phyloP scores from a whole-genome alignment of 2,113 vertebrate species.

The Myiozetetes cayanensis region DNA sequence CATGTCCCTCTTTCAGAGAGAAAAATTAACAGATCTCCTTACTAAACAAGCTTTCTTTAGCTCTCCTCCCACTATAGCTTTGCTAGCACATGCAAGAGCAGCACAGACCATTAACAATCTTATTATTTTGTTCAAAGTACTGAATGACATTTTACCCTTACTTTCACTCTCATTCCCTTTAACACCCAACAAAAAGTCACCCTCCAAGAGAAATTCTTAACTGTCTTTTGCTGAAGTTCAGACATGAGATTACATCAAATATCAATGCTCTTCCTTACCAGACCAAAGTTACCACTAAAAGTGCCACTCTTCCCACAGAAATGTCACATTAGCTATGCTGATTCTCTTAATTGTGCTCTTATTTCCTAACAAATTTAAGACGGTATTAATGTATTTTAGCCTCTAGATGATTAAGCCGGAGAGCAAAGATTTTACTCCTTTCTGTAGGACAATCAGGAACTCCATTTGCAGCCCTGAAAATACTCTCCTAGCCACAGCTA shows the following conservation, averaged over 20 bases:
- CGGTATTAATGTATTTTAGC: background rate
- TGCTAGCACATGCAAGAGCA: background rate
- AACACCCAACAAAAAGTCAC: background rate
- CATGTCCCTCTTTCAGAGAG: background rate
- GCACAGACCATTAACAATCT: background rate
- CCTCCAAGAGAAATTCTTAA: background rate
- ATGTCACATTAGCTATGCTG: background rate
- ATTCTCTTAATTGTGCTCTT: background rate
- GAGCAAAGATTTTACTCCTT: background rate
- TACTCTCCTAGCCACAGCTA: background rate
- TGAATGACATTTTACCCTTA: background rate
- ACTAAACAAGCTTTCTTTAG: background rate
- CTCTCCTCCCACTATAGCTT: background rate
- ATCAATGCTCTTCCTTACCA: background rate
- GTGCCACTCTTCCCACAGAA: background rate
- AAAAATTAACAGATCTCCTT: background rate
- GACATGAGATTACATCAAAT: background rate
- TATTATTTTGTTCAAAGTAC: background rate
- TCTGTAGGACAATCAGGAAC: background rate
- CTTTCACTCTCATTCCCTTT: background rate
- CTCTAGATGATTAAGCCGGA: background rate
- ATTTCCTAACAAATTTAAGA: background rate
- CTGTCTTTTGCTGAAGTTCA: background rate
- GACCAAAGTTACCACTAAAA: background rate
- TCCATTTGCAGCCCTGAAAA: background rate